Percentiles rank a stretch among this genome's conserved stretches.
Evolutionary conservation across 2,888 invertebrate genomes (phyloP).

Genomic region (Caenorhabditis sp.): DNA sequence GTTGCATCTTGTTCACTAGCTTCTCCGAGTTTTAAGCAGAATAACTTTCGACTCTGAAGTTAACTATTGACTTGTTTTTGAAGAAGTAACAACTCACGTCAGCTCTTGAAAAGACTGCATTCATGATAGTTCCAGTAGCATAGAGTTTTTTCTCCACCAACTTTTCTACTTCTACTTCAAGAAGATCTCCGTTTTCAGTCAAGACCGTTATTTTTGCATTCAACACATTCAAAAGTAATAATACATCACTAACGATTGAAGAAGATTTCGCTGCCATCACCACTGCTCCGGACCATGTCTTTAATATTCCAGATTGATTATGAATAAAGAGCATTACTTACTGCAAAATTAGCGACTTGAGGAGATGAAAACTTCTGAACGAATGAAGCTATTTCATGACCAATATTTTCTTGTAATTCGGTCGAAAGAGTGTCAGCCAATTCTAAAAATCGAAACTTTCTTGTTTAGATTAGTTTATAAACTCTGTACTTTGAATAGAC

Average conservation of each 20-base stretch:
- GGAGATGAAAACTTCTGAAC: constrained; percentile 84
- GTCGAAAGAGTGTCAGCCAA: constrained; percentile 25
- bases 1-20: constrained; percentile 95
- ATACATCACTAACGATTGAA: constrained; percentile 58
- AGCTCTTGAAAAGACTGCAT: constrained; percentile 5
- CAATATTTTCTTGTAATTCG: background rate
- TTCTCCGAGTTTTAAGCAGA: constrained; percentile 89
- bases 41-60: constrained; percentile 46
- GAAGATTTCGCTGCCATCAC: constrained; percentile 83
- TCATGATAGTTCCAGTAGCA: constrained; percentile 22
- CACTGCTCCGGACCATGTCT: constrained; percentile 77
- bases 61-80: background rate
- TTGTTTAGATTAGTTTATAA: background rate
- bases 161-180: background rate
- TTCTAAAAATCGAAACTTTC: constrained; percentile 13
- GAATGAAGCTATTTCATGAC: constrained; percentile 4
- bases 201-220: constrained; percentile 31
- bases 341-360: constrained; percentile 70
- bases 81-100: constrained; percentile 24
- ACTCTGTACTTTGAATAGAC: constrained; percentile 22
- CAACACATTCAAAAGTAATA: constrained; percentile 83
- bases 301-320: background rate
- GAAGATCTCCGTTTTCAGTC: background rate
- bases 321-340: background rate
- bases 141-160: background rate